Evolutionary conservation across 92 coral and sea anemone species (phyloP).

Genomic region (Micromussa lordhowensis): DNA sequence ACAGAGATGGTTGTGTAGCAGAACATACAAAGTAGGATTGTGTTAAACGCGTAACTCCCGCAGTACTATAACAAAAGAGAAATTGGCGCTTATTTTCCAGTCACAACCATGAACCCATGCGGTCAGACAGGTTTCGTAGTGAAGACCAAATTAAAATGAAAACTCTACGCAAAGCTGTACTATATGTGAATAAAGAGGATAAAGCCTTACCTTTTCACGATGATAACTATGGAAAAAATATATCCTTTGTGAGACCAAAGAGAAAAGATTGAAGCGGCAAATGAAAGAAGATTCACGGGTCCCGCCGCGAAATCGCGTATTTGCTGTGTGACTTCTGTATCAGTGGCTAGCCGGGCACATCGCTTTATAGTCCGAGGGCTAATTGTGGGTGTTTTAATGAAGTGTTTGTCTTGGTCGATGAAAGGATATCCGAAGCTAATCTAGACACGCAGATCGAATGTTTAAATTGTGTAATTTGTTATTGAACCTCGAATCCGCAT

Average conservation of each 20-base stretch:
- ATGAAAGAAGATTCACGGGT: not conserved
- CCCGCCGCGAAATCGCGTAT: slow-evolving; percentile 3
- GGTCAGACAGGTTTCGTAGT: not conserved
- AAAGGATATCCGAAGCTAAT: slow-evolving; percentile 57
- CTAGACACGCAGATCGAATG: slow-evolving; percentile 54
- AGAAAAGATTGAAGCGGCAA: not conserved
- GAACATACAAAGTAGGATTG: not conserved
- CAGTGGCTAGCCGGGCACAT: not conserved
- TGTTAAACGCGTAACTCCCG: not conserved
- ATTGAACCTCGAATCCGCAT: slow-evolving; percentile 77
- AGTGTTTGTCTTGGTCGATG: slow-evolving; percentile 66
- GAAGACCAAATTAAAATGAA: not conserved
- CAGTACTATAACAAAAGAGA: not conserved
- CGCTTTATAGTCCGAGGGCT: slow-evolving; percentile 39
- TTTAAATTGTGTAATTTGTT: slow-evolving; percentile 74
- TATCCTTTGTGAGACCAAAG: not conserved
- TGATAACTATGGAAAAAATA: not conserved
- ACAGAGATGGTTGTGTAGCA: not conserved
- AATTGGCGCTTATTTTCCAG: not conserved
- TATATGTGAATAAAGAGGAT: not conserved
- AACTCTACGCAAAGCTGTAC: not conserved
- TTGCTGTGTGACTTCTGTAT: not conserved
- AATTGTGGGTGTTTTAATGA: slow-evolving; percentile 58
- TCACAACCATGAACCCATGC: not conserved
- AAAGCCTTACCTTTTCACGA: slow-evolving; percentile 12